Evolutionary conservation across 2,797 vertebrate genomes (phyloP), one percentile per base, ranked within the genome.

Genomic region (Pygocentrus nattereri): DNA sequence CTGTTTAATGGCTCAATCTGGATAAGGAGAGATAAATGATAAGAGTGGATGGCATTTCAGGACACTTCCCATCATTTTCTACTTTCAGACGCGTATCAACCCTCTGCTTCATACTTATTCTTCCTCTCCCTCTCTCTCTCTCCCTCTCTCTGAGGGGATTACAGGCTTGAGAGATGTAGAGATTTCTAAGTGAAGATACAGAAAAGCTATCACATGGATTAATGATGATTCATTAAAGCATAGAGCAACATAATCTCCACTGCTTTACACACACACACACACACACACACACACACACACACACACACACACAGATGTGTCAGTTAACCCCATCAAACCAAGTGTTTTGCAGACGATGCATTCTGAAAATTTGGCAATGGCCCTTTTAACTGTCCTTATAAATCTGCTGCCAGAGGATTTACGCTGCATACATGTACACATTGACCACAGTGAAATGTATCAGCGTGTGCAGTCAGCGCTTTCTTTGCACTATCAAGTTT

Each of bases 231-330:
- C 65, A 68, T 68, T 68, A 68, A 23, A 67, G 64, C 31, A 67
- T 10, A 67, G 34, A 68, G 65, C 38, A 21, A 68, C 65, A 68
- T 68, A 68, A 68, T 68, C 65, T n/a, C 56, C 75, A 75, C 41
- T 70, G 56, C 44, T 64, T 69, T 41, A 64, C 44, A 38, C 58
- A 56, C 76, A 38, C 30, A 78, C 65, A 76, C 81, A 74, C 76
- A 74, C 69, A 74, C 27, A 56, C 41, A 11, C 41, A 44, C 41
- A 44, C 34, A 76, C 54, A 56, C 54, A 56, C 54, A 56, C 54
- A 56, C 5, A 54, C 54, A 56, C 21, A 21, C 6, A 44, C 41
- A 44, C 10, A 12, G 41, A 12, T 8, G 12, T 44, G 41, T 41
- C 41, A 44, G 41, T 44, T 44, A 44, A 44, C 41, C 41, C 41